These are phyloP conservation scores for Tyria jacobaeae DNA, from an alignment of 2,888 invertebrate species.

Conservation along the genomic window DNA sequence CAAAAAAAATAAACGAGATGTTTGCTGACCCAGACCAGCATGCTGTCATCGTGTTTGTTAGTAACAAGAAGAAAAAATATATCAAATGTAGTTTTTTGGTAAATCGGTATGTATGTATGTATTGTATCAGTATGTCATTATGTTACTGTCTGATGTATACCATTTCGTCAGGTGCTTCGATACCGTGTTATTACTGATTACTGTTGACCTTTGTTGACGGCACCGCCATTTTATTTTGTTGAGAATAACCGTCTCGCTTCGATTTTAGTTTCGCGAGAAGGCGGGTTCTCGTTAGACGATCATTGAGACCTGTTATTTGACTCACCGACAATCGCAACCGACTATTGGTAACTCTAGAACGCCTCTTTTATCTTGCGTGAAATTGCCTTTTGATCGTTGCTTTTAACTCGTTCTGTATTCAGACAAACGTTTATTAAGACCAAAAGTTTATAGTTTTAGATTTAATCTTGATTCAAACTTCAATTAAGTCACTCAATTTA, in stretches of 20 bases:
- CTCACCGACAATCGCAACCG: slow-evolving; percentile 52
- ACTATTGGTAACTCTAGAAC: slow-evolving; percentile 64
- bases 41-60: slow-evolving; percentile 16
- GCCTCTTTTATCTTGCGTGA: slow-evolving; percentile 68
- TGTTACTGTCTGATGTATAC: slow-evolving; percentile 3
- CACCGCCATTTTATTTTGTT: slow-evolving; percentile 68
- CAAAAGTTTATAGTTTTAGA: slow-evolving; percentile 41
- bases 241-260: slow-evolving; percentile 56
- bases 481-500: slow-evolving; percentile 13
- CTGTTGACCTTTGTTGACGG: slow-evolving; percentile 58
- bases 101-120: no score
- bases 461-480: slow-evolving; percentile 29
- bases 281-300: slow-evolving; percentile 50
- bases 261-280: slow-evolving; percentile 50
- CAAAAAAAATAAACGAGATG: slow-evolving; percentile 23
- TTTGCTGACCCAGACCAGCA: slow-evolving; percentile 26
- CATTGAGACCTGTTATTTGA: slow-evolving; percentile 53
- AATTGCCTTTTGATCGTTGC: slow-evolving; percentile 63
- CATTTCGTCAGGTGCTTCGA: slow-evolving; percentile 27
- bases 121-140: slow-evolving; percentile 21
- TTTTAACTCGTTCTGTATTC: slow-evolving; percentile 50
- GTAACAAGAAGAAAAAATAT: slow-evolving; percentile 21
- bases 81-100: slow-evolving; percentile 14
- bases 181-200: slow-evolving; percentile 55
- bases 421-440: slow-evolving; percentile 44